Evolutionary conservation across 2,888 invertebrate species (phyloP).

Genomic region (Lepidonotus clava): DNA sequence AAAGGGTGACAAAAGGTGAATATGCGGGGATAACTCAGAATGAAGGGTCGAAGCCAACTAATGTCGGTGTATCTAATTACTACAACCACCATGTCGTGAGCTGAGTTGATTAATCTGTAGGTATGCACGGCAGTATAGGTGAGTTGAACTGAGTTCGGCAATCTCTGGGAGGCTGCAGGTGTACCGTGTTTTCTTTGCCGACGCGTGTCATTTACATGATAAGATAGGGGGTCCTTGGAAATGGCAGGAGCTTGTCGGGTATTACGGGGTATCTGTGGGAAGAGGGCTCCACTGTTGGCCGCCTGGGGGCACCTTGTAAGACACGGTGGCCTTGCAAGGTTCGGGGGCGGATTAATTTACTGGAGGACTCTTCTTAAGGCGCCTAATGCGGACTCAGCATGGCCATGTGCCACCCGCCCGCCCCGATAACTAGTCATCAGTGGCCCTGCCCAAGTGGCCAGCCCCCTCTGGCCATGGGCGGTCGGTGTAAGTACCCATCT

Average conservation of each 20-base stretch:
- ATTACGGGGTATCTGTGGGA: too few relatives aligned
- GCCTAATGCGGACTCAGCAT: not conserved
- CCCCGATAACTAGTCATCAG: slow-evolving; percentile 18
- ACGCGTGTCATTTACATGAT: not conserved
- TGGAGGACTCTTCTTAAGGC: not conserved
- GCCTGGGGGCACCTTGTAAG: not conserved
- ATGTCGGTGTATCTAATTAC: too few relatives aligned
- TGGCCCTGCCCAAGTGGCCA: not conserved
- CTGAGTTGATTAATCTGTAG: too few relatives aligned
- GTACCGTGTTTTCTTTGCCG: not conserved
- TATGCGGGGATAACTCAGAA: too few relatives aligned
- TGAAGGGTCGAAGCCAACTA: too few relatives aligned
- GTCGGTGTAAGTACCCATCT: not conserved
- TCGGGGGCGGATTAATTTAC: not conserved
- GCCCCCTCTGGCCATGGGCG: not conserved
- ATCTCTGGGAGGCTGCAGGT: not conserved
- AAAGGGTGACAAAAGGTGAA: too few relatives aligned
- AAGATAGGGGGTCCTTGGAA: too few relatives aligned
- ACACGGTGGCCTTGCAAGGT: not conserved
- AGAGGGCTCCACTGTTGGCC: not conserved
- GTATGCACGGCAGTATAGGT: too few relatives aligned
- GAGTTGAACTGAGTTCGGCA: not conserved
- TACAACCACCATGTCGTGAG: too few relatives aligned
- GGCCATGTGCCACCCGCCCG: not conserved
- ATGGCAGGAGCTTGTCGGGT: too few relatives aligned